Base-by-base conservation (phyloP, 2,797 vertebrate genomes). In the Anguilla megastoma region DNA sequence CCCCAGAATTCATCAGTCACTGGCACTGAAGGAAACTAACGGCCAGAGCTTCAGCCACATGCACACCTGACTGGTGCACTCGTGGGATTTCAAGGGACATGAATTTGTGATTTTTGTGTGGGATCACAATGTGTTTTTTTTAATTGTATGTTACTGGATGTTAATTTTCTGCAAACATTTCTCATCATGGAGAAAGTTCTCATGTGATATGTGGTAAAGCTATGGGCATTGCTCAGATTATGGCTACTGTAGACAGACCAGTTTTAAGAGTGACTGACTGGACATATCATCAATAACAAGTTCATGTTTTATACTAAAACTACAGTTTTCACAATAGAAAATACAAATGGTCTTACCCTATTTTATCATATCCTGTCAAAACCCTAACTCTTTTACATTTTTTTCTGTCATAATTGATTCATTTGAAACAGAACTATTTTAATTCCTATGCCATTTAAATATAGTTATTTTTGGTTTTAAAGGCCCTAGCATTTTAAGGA, bases 71-170 rank as follows among this genome's bases (percentile, higher is more conserved):
- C 30, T n/a, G 45, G 21, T 83, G n/a, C 66, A 87, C 86, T 90
- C 86, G 86, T 90, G 89, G 92, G 89, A 91, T 90, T 88, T 89
- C 84, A 94, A 92, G 90, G 90, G 91, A 93, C 85, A 3, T 87
- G 12, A 86, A 82, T 83, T 89, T 85, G 88, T 88, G 79, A 27
- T 30, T 33, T 85, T 33, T 85, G 84, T 58, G 50, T 56, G 0
- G 12, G 30, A 85, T 56, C 4, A 79, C 16, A 41, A 16, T 71
- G n/a, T 30, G 27, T 84, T 84, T 58, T 58, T 14, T n/a, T 30
- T 58, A 1, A 85, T 30, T 58, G 52, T 85, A 2, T 89, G 18
- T 45, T 45, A 45, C 41, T 45, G 41, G 41, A 45, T 45, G 50
- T 63, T 24, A 48, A 16, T 82, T 88, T 82, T 88, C 27, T 90